A percentile compares a stretch with the other conserved stretches of the same genome.
phyloP scores from a whole-genome alignment of 2,113 vertebrate genomes.

The Zosterops pallidus region DNA sequence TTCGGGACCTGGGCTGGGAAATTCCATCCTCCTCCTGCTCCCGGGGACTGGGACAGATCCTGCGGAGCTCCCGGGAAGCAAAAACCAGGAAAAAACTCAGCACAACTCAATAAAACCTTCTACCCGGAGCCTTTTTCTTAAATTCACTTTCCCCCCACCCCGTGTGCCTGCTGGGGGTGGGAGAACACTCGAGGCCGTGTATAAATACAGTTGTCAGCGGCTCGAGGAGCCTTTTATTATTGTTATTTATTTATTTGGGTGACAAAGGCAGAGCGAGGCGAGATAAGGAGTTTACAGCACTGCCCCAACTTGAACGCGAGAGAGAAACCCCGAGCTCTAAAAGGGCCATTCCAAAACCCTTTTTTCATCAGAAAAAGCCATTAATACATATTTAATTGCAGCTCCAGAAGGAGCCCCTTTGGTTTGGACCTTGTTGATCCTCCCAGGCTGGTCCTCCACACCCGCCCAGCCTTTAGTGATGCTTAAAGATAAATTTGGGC shows the following conservation, averaged over 20 bases:
- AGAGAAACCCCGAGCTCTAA: not conserved
- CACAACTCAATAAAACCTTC: not conserved
- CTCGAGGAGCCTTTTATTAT: not conserved
- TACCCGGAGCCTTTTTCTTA: not conserved
- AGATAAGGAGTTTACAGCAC: not conserved
- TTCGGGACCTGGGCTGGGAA: not conserved
- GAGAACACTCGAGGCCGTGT: not conserved
- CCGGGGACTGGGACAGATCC: not conserved
- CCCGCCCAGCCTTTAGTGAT: not conserved
- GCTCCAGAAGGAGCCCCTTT: not conserved
- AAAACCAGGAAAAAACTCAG: not conserved
- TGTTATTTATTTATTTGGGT: not conserved
- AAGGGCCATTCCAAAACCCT: not conserved
- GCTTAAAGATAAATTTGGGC: not conserved
- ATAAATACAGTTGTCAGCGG: constrained; percentile 12
- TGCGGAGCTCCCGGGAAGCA: not conserved
- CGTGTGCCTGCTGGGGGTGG: not conserved
- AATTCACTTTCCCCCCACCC: not conserved
- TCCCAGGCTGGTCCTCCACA: not conserved
- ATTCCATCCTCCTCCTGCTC: not conserved
- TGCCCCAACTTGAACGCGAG: not conserved
- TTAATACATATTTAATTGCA: constrained; percentile 23
- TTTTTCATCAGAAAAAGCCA: not conserved
- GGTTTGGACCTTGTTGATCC: not conserved
- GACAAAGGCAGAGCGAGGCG: not conserved